A percentile compares a stretch with the other conserved stretches of the same genome.
phyloP scores from a whole-genome alignment of 2,797 vertebrate genomes.

The Etheostoma nigrum region DNA sequence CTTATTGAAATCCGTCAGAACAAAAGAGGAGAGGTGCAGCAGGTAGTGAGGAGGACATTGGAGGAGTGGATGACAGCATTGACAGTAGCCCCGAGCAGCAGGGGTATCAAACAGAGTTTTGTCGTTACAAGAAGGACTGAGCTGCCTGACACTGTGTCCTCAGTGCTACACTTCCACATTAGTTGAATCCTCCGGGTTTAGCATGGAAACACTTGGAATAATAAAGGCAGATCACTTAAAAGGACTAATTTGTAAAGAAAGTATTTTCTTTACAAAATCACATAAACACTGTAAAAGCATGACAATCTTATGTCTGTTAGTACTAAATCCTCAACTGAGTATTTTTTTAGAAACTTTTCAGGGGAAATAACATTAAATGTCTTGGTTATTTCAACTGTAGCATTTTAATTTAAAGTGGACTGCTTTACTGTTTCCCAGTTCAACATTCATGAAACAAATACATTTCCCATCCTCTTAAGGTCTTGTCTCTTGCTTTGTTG shows the following conservation, averaged over 20 bases:
- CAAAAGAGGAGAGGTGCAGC: constrained; percentile 23
- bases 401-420: neutral
- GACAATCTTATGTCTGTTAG: neutral
- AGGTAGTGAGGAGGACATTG: constrained; percentile 38
- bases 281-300: neutral
- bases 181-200: constrained; percentile 23
- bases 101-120: constrained; percentile 61
- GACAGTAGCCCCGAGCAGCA: constrained; percentile 61
- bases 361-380: neutral
- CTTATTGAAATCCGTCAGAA: constrained; percentile 46
- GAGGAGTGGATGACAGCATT: constrained; percentile 44
- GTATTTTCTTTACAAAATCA: neutral
- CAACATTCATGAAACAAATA: neutral
- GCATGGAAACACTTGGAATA: neutral
- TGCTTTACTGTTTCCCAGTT: neutral
- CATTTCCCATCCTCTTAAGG: neutral
- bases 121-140: constrained; percentile 41
- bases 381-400: neutral
- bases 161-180: constrained; percentile 37
- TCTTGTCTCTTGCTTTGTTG: neutral
- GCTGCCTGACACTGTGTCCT: constrained; percentile 43
- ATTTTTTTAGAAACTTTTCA: neutral
- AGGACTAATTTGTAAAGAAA: neutral
- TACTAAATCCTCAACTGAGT: neutral
- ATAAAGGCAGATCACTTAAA: constrained; percentile 10